Base-by-base conservation (phyloP, 2,113 vertebrate species). In the Oryctolagus cuniculus region DNA sequence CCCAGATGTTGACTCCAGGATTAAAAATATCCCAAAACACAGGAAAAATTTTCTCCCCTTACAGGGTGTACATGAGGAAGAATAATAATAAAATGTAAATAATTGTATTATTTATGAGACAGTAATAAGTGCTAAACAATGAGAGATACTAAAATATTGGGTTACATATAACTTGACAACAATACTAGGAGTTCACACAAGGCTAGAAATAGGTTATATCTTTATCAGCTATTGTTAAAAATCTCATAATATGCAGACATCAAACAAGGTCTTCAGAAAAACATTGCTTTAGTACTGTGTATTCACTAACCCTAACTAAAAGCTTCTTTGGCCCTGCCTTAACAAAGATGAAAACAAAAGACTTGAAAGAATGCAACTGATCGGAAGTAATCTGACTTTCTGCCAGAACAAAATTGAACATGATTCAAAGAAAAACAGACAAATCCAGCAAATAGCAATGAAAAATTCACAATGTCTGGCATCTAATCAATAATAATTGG, bases 351-450 rank as follows among this genome's bases (percentile, higher is more conserved):
- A 55, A 49, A 72, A 72, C 21, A 82, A 93, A 90, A 87, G 38
- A 49, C 29, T 72, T 83, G 25, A 87, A 90, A 93, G 83, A 38
- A 58, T 83, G 10, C 7, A 78, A 58, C 6, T 49, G 44, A 64
- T 91, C 9, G 29, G 19, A 78, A 83, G 6, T 77, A 90, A 81
- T 29, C 75, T 75, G 69, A 87, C 13, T 91, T 91, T 19, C 49
- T n/a, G 17, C 1, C 36, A 82, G 31, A 81, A 75, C 4, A 75
- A 90, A 81, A 75, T 61, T 31, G 24, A 81, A 61, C 17, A 31
- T 55, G 6, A 87, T 69, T 55, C 69, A 61, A 69, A 90, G 34
- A 7, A 70, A 63, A 73, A 55, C n/a, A 58, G 55, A 13, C 24
- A 91, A 69, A 77, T 51, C 1, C 53, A 67, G 58, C 1, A 81